These are phyloP conservation scores for Drosophila peninsularis DNA, from an alignment of 2,888 invertebrate species.

Conservation along the genomic window DNA sequence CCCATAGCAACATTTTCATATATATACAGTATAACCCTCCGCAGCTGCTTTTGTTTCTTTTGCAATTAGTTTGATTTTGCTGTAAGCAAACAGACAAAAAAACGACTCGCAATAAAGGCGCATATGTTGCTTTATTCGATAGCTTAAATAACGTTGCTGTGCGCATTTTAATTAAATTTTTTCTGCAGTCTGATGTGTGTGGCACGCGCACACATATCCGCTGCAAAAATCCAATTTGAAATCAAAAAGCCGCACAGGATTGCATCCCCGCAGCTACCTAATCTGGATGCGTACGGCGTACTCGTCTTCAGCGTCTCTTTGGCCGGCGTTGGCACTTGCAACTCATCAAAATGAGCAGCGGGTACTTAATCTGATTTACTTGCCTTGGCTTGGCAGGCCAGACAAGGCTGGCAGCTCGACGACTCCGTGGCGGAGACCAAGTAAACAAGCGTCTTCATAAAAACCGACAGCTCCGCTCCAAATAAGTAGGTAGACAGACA, in stretches of 20 bases:
- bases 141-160: slow-evolving; percentile 36
- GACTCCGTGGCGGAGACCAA: slow-evolving; percentile 54
- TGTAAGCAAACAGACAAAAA: background rate
- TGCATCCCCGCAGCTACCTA: slow-evolving; percentile 19
- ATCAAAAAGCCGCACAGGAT: slow-evolving; percentile 64
- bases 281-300: slow-evolving; percentile 39
- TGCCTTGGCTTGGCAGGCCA: slow-evolving; percentile 40
- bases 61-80: slow-evolving; percentile 10
- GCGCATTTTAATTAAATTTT: slow-evolving; percentile 52
- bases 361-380: slow-evolving; percentile 81
- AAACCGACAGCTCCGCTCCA: slow-evolving; percentile 62
- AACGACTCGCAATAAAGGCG: slow-evolving; percentile 1
- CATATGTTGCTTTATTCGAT: slow-evolving; percentile 8
- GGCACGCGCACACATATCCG: slow-evolving; percentile 48
- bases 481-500: slow-evolving; percentile 19
- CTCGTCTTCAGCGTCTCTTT: slow-evolving; percentile 18
- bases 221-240: slow-evolving; percentile 66
- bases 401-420: slow-evolving; percentile 35
- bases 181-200: slow-evolving; percentile 15
- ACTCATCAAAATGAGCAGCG: slow-evolving; percentile 80
- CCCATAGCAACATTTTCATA: background rate
- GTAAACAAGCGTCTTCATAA: slow-evolving; percentile 79
- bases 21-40: background rate
- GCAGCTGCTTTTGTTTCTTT: background rate
- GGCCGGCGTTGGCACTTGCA: slow-evolving; percentile 50